phyloP scores from a whole-genome alignment of 1,140 invertebrate species.

The Planococcus citri region DNA sequence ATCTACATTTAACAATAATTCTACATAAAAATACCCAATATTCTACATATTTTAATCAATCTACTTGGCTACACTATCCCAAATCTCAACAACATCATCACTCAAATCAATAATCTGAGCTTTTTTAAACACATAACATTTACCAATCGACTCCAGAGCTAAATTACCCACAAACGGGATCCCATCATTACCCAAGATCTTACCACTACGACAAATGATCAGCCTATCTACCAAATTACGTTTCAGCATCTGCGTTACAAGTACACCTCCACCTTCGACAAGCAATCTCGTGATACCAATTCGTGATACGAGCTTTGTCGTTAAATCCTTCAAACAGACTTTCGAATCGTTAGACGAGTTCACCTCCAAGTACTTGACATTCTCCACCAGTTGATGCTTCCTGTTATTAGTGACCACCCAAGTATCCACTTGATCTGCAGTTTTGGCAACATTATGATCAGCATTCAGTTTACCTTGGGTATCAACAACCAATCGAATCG shows the following conservation, averaged over 20 bases:
- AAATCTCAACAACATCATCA: not conserved
- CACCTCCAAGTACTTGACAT: not conserved
- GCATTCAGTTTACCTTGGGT: not conserved
- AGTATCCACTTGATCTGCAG: not conserved
- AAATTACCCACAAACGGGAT: not conserved
- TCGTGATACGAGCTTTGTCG: not conserved
- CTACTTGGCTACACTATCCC: not conserved
- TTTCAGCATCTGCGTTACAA: not conserved
- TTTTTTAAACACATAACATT: not conserved
- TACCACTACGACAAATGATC: constrained; percentile 1
- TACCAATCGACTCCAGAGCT: not conserved
- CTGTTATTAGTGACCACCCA: not conserved
- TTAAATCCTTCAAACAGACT: not conserved
- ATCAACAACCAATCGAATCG: not conserved
- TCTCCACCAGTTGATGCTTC: not conserved
- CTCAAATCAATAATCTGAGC: not conserved
- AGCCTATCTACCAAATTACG: constrained; percentile 6
- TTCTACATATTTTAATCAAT: not conserved
- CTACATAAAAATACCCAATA: too few relatives aligned
- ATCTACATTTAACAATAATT: too few relatives aligned
- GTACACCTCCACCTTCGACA: not conserved
- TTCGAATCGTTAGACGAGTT: not conserved
- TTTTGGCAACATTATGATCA: not conserved
- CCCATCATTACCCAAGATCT: constrained; percentile 9
- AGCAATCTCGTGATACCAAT: not conserved